These are phyloP conservation scores for Thalassarche chlororhynchos DNA, from an alignment of 2,113 vertebrate genomes.

Conservation along the genomic window DNA sequence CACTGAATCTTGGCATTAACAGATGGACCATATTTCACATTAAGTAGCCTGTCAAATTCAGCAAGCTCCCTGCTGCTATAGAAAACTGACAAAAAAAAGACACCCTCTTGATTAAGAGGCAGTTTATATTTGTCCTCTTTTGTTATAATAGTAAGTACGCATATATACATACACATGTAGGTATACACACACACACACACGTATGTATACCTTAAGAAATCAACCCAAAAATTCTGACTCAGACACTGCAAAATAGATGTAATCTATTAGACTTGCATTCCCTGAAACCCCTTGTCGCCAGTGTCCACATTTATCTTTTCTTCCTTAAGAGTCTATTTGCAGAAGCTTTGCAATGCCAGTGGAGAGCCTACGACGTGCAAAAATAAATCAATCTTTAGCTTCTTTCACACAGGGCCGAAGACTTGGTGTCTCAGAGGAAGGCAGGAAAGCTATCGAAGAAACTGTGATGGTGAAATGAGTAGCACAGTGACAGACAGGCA, in stretches of 20 bases:
- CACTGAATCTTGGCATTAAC: not conserved
- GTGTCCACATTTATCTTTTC: conserved; percentile 8
- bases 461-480: not conserved
- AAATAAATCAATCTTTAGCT: not conserved
- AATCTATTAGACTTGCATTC: not conserved
- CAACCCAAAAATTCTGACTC: not conserved
- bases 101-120: not conserved
- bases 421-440: not conserved
- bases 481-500: not conserved
- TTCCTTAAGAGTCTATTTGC: not conserved
- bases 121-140: not conserved
- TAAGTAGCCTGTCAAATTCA: not conserved
- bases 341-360: not conserved
- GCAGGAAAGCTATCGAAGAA: not conserved
- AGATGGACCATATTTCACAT: not conserved
- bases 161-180: not conserved
- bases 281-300: conserved; percentile 2
- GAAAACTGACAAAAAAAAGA: not conserved
- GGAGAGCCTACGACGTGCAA: not conserved
- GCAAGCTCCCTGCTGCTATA: not conserved
- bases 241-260: not conserved
- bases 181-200: not conserved
- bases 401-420: not conserved
- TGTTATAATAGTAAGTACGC: not conserved
- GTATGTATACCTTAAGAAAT: not conserved